phyloP scores from a whole-genome alignment of 1,140 invertebrate species.

The Dendroctonus ponderosae region DNA sequence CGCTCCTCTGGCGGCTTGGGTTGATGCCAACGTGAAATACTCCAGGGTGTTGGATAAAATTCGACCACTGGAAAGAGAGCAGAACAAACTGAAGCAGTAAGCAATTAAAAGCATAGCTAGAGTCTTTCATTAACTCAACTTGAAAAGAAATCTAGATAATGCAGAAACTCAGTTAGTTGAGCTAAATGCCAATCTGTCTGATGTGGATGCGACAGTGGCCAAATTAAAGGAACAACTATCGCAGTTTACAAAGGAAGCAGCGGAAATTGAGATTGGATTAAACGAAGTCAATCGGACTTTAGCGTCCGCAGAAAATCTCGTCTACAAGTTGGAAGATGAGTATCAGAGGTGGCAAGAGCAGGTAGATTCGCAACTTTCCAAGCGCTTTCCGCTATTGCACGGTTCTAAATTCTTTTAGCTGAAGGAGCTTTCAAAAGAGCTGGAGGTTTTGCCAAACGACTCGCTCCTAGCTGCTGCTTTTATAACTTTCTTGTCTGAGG shows the following conservation, averaged over 20 bases:
- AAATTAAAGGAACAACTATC: constrained; percentile 80
- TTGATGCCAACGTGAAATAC: constrained; percentile 92
- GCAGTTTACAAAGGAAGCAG: constrained; percentile 88
- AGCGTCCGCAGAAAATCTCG: constrained; percentile 76
- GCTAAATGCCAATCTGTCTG: constrained; percentile 76
- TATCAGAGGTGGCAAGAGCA: constrained; percentile 79
- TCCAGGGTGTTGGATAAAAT: constrained; percentile 89
- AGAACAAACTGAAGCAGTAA: constrained; percentile 75
- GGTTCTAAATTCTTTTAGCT: constrained; percentile 47
- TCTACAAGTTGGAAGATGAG: constrained; percentile 86
- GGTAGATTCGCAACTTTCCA: constrained; percentile 30
- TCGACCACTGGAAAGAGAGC: constrained; percentile 84
- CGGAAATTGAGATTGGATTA: constrained; percentile 87
- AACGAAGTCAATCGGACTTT: constrained; percentile 81
- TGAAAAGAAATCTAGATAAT: constrained; percentile 68
- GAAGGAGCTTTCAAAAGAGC: constrained; percentile 59
- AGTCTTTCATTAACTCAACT: constrained; percentile 1
- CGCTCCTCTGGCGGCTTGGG: constrained; percentile 96
- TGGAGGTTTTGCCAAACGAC: constrained; percentile 61
- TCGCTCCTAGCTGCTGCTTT: constrained; percentile 74
- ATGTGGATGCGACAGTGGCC: constrained; percentile 87
- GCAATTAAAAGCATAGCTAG: constrained; percentile 23
- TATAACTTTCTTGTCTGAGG: constrained; percentile 70
- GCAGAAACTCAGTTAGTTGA: constrained; percentile 82
- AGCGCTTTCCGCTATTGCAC: background rate